Conservation (phyloP, 2,888 invertebrate species). For the Trissolcus japonicus region DNA sequence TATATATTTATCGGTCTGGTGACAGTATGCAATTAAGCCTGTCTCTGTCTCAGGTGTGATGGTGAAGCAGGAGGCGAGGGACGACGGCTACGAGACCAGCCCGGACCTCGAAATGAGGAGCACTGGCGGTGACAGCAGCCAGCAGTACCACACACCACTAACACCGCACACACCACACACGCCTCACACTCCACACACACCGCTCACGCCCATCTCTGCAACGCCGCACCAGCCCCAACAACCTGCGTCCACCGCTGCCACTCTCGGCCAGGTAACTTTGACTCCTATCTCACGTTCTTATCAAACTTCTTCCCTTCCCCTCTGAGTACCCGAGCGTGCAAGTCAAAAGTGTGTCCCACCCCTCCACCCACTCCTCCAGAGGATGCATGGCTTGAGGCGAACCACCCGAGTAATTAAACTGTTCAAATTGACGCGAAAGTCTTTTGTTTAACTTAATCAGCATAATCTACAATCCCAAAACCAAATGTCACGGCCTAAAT, state of each 20-base stretch:
- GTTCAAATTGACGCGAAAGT: slow-evolving; percentile 20
- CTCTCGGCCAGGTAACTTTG: slow-evolving; percentile 72
- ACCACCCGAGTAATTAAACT: slow-evolving; percentile 23
- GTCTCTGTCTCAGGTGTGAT: slow-evolving; percentile 68
- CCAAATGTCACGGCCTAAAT: too few relatives aligned
- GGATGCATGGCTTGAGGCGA: slow-evolving; percentile 1
- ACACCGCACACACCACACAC: slow-evolving; percentile 76
- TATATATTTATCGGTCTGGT: slow-evolving; percentile 24
- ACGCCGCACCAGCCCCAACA: slow-evolving; percentile 75
- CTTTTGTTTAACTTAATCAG: slow-evolving; percentile 14
- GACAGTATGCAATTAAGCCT: slow-evolving; percentile 43
- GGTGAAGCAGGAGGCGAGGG: slow-evolving; percentile 84
- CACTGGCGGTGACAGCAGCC: slow-evolving; percentile 75
- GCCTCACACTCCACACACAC: slow-evolving; percentile 75
- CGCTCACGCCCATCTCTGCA: slow-evolving; percentile 74
- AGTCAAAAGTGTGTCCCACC: slow-evolving; percentile 7
- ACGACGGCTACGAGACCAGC: slow-evolving; percentile 94
- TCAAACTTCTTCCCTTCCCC: slow-evolving; percentile 21
- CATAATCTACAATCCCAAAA: too few relatives aligned
- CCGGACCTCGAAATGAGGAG: slow-evolving; percentile 79
- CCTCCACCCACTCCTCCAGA: neutral
- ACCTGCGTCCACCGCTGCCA: slow-evolving; percentile 72
- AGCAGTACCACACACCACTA: slow-evolving; percentile 75
- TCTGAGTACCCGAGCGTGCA: neutral
- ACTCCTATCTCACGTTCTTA: slow-evolving; percentile 39